A percentile compares a stretch with the other conserved stretches of the same genome.
Conservation (phyloP, 2,113 vertebrate species). For the rat (Rattus norvegicus) region GRCr8 NC_086021.1:131801501-131802000, state of each 20-base stretch:
- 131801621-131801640: not conserved
- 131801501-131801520: slow-evolving; percentile 65
- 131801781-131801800: slow-evolving; percentile 48
- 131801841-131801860: not conserved
- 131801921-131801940: too few relatives aligned
- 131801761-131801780: slow-evolving; percentile 70
- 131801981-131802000: not conserved
- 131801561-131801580: slow-evolving; percentile 67
- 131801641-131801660: not conserved
- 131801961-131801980: not conserved
- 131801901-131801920: not conserved
- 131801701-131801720: slow-evolving; percentile 52
- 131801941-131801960: not conserved
- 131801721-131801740: slow-evolving; percentile 62
- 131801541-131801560: slow-evolving; percentile 70
- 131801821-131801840: slow-evolving; percentile 62
- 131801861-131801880: not conserved
- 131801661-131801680: not conserved
- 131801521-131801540: slow-evolving; percentile 46
- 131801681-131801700: slow-evolving; percentile 12
- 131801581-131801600: slow-evolving; percentile 74
- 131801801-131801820: slow-evolving; percentile 65
- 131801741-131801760: slow-evolving; percentile 72
- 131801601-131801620: slow-evolving; percentile 53
- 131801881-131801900: not conserved